These are phyloP conservation scores for Dreissena rostriformis DNA, from an alignment of 1,140 invertebrate genomes.

Conservation along the genomic window DNA sequence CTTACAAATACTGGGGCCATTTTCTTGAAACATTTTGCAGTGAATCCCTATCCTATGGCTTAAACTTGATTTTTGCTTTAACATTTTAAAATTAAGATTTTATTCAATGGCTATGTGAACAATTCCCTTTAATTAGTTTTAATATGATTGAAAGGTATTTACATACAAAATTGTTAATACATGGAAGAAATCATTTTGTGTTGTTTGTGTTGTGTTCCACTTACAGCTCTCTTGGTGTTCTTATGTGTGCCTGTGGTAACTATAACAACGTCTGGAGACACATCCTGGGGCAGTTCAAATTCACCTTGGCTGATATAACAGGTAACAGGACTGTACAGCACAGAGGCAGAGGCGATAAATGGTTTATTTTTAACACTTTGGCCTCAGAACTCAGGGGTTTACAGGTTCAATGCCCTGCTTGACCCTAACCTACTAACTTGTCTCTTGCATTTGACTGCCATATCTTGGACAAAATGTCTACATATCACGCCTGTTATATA, in stretches of 20 bases:
- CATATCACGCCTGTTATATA: too few relatives aligned
- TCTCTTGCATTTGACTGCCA: too few relatives aligned
- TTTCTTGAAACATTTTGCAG: background rate
- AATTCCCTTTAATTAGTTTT: background rate
- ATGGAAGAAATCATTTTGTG: background rate
- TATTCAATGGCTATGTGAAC: background rate
- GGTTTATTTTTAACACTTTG: too few relatives aligned
- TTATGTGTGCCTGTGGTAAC: constrained; percentile 19
- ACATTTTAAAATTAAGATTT: background rate
- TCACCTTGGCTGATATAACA: constrained; percentile 15
- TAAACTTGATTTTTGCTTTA: background rate
- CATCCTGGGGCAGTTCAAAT: constrained; percentile 18
- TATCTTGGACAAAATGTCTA: too few relatives aligned
- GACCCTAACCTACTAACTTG: too few relatives aligned
- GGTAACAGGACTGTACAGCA: background rate
- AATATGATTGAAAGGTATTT: background rate
- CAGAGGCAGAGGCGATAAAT: too few relatives aligned
- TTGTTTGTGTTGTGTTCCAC: background rate
- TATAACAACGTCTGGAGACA: constrained; percentile 4
- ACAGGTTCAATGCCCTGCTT: too few relatives aligned
- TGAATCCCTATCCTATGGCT: constrained; percentile 1
- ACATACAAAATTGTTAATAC: background rate
- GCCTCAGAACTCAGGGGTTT: too few relatives aligned
- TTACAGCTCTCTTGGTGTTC: constrained; percentile 9
- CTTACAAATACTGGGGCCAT: background rate